Evolutionary conservation across 2,888 invertebrate genomes (phyloP).

Genomic region (Nomada hirtipes): DNA sequence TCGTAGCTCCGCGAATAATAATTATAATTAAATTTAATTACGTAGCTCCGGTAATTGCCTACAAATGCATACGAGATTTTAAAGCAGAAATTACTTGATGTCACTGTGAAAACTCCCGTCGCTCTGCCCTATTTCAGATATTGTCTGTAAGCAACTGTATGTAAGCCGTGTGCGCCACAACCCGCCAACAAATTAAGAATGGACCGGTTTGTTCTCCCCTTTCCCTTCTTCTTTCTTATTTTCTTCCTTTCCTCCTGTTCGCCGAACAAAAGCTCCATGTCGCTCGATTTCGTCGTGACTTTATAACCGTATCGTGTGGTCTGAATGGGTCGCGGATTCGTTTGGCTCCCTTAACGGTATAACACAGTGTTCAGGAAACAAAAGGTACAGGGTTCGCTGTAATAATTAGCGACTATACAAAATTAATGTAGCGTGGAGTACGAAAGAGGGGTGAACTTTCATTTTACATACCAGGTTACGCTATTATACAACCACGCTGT

Average conservation of each 20-base stretch:
- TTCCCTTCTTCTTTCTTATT: neutral
- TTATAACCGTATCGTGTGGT: neutral
- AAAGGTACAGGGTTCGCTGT: slow-evolving; percentile 54
- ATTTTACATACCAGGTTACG: slow-evolving; percentile 41
- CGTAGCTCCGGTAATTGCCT: slow-evolving; percentile 75
- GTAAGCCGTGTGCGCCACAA: neutral
- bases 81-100: slow-evolving; percentile 70
- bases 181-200: slow-evolving; percentile 33
- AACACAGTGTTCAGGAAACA: slow-evolving; percentile 47
- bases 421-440: slow-evolving; percentile 72
- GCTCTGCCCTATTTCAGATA: slow-evolving; percentile 35
- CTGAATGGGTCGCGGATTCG: neutral
- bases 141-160: slow-evolving; percentile 46
- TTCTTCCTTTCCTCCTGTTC: neutral
- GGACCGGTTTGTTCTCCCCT: neutral
- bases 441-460: slow-evolving; percentile 65
- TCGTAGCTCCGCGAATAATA: slow-evolving; percentile 75
- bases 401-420: slow-evolving; percentile 70
- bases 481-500: slow-evolving; percentile 43
- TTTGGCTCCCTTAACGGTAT: slow-evolving; percentile 26
- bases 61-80: slow-evolving; percentile 76
- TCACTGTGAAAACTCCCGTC: slow-evolving; percentile 41
- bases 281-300: slow-evolving; percentile 23
- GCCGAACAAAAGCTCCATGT: slow-evolving; percentile 21
- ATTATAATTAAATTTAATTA: slow-evolving; percentile 82